Evolutionary conservation across 2,797 vertebrate species (phyloP).

Genomic region (Meda fulgida): DNA sequence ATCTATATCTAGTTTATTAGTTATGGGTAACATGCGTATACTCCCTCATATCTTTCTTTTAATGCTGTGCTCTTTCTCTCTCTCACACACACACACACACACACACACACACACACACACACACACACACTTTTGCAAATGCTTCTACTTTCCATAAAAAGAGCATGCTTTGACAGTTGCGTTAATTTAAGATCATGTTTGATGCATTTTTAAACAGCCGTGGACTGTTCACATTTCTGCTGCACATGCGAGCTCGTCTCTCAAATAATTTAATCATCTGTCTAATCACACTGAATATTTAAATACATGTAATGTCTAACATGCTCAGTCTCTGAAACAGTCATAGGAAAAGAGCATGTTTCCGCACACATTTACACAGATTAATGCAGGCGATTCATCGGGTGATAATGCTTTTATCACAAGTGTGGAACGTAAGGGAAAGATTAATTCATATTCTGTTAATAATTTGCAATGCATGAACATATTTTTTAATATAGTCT

Average conservation of each 20-base stretch:
- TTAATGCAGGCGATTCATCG: slow-evolving; percentile 1
- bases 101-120: not conserved
- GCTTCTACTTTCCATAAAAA: slow-evolving; percentile 60
- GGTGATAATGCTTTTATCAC: not conserved
- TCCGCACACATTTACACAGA: slow-evolving; percentile 20
- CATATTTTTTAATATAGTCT: not conserved
- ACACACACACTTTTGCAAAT: slow-evolving; percentile 38
- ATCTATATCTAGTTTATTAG: slow-evolving; percentile 3
- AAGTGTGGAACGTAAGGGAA: not conserved
- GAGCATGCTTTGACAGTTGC: slow-evolving; percentile 69
- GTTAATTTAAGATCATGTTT: slow-evolving; percentile 81
- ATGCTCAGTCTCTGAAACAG: slow-evolving; percentile 51
- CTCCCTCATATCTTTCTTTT: not conserved
- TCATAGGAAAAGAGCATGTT: not conserved
- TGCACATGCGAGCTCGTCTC: slow-evolving; percentile 74
- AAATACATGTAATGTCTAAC: slow-evolving; percentile 79
- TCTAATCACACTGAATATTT: slow-evolving; percentile 82
- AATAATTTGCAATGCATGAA: not conserved
- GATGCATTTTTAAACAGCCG: slow-evolving; percentile 84
- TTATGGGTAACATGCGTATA: not conserved
- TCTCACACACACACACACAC: not conserved
- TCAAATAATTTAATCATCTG: slow-evolving; percentile 80
- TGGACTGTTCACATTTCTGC: slow-evolving; percentile 76
- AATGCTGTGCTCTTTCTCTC: not conserved
- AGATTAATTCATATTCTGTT: not conserved